phyloP scores from a whole-genome alignment of 2,113 vertebrate genomes.

The Rhodinocichla rosea region DNA sequence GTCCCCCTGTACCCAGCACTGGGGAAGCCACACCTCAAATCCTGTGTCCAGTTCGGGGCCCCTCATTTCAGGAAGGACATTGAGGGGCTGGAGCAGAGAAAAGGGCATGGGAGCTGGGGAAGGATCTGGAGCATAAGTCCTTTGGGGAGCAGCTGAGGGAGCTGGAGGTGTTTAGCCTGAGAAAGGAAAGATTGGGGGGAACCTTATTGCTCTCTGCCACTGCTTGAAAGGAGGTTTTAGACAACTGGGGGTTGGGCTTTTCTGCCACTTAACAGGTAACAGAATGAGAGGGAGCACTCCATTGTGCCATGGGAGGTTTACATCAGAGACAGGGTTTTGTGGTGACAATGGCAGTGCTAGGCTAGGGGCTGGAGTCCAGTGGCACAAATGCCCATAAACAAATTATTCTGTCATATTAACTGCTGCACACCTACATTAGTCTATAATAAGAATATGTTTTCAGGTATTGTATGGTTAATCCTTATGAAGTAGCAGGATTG shows the following conservation, averaged over 20 bases:
- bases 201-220: no score
- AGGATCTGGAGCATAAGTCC: not conserved
- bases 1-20: fast-evolving
- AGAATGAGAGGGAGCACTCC: not conserved
- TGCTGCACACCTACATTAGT: not conserved
- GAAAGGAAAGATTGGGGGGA: not conserved
- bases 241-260: not conserved
- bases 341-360: not conserved
- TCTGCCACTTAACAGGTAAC: not conserved
- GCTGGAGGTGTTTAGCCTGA: not conserved
- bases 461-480: not conserved
- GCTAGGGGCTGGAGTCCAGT: not conserved
- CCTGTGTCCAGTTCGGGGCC: not conserved
- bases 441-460: not conserved
- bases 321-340: no score
- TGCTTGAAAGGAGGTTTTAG: not conserved
- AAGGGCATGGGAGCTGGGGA: fast-evolving
- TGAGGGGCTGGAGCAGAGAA: not conserved
- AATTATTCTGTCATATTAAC: not conserved
- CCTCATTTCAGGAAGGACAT: not conserved
- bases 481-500: not conserved
- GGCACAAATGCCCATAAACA: not conserved
- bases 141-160: not conserved
- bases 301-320: fast-evolving
- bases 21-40: not conserved